A percentile compares a stretch with the other conserved stretches of the same genome.
phyloP scores from a whole-genome alignment of 2,888 invertebrate species.

The Boloria selene region DNA sequence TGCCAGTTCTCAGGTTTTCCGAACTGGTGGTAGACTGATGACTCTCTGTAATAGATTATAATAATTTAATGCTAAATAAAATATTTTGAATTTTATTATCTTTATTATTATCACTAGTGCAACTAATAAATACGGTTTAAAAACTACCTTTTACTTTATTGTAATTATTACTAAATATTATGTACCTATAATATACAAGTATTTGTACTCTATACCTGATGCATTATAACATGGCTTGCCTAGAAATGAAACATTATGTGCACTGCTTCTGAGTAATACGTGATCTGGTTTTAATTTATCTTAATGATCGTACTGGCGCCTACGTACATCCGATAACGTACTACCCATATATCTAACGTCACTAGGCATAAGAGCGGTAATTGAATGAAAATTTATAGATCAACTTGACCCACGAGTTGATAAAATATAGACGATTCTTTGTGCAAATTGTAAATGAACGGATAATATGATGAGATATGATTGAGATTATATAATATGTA shows the following conservation, averaged over 20 bases:
- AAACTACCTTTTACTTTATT: no score
- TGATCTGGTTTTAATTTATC: conserved; percentile 63
- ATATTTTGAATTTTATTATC: no score
- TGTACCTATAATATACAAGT: neutral
- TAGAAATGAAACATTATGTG: conserved; percentile 24
- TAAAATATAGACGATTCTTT: conserved; percentile 23
- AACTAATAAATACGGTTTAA: no score
- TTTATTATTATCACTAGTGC: no score
- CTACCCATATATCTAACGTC: conserved; percentile 8
- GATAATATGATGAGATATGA: neutral
- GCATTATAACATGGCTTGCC: conserved; percentile 11
- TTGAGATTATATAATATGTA: neutral
- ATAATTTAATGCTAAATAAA: no score
- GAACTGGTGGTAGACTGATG: no score
- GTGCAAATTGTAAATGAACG: conserved; percentile 23
- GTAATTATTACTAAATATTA: neutral
- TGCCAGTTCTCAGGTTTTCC: no score
- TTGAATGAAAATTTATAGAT: conserved; percentile 13
- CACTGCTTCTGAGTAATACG: conserved; percentile 34
- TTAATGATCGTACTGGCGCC: conserved; percentile 55
- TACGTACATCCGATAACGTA: conserved; percentile 27
- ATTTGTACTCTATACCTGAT: neutral
- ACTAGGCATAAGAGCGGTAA: conserved; percentile 4
- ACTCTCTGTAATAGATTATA: no score
- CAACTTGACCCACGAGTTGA: conserved; percentile 11